Percentiles rank a stretch among this genome's conserved stretches.
phyloP scores from a whole-genome alignment of 1,140 invertebrate genomes.

The Bombus superbus region DNA sequence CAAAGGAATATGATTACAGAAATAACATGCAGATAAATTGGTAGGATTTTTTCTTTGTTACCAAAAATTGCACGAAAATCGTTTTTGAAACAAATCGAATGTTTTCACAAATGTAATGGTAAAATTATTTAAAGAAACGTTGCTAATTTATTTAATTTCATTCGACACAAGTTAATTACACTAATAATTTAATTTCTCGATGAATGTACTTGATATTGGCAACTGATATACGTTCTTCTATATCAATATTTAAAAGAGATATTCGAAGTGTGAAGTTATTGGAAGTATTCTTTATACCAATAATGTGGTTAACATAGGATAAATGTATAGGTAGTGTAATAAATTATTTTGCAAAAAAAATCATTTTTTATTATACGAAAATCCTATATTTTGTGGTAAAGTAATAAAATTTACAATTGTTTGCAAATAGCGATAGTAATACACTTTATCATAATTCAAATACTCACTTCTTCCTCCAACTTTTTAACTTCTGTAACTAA shows the following conservation, averaged over 20 bases:
- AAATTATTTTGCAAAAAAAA: slow-evolving; percentile 59
- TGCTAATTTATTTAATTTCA: background rate
- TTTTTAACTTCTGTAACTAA: slow-evolving; percentile 73
- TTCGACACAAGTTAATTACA: background rate
- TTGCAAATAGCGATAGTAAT: slow-evolving; percentile 21
- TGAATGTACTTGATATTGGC: background rate
- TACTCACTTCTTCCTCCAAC: slow-evolving; percentile 71
- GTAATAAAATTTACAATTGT: slow-evolving; percentile 22
- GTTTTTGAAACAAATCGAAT: background rate
- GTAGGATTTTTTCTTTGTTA: background rate
- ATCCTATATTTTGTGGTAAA: slow-evolving; percentile 26
- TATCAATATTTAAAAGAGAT: background rate
- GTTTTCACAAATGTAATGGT: background rate
- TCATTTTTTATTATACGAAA: slow-evolving; percentile 39
- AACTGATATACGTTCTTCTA: background rate
- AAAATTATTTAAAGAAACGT: background rate
- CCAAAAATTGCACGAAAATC: background rate
- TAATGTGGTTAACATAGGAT: background rate
- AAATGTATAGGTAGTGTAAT: slow-evolving; percentile 43
- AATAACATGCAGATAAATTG: background rate
- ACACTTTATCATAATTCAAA: slow-evolving; percentile 30
- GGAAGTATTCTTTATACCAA: slow-evolving; percentile 7
- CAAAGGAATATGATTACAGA: background rate
- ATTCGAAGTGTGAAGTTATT: background rate
- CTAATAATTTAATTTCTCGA: background rate